These are phyloP conservation scores for Cyclina sinensis DNA, from an alignment of 1,140 invertebrate species.

Conservation along the genomic window DNA sequence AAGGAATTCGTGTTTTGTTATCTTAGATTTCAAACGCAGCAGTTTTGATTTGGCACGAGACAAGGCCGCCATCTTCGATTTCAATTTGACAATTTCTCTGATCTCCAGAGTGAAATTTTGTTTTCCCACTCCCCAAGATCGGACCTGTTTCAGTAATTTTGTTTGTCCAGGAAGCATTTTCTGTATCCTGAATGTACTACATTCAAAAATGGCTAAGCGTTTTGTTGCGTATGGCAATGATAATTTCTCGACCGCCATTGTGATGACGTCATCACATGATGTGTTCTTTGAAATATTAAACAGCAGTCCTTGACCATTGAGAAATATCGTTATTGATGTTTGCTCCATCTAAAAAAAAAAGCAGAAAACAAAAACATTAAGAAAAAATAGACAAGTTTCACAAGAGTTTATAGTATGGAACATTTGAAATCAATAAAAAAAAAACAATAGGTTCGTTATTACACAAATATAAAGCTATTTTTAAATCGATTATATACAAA, in stretches of 20 bases:
- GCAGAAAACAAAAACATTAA: neutral
- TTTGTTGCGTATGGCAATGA: neutral
- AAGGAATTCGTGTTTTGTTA: neutral
- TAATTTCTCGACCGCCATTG: neutral
- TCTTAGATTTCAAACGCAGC: neutral
- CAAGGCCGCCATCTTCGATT: slow-evolving; percentile 23
- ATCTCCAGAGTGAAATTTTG: neutral
- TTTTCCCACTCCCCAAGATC: neutral
- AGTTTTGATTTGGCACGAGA: neutral
- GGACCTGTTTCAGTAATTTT: slow-evolving; percentile 12
- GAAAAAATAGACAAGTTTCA: neutral
- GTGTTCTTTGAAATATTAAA: neutral
- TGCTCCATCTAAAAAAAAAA: slow-evolving; percentile 5
- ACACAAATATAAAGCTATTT: too few relatives aligned
- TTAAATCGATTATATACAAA: too few relatives aligned
- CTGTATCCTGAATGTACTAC: neutral
- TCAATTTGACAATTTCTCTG: neutral
- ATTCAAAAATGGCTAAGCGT: neutral
- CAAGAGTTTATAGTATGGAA: too few relatives aligned
- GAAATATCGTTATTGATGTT: neutral
- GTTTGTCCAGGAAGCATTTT: neutral
- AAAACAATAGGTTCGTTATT: too few relatives aligned
- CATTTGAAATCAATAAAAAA: too few relatives aligned
- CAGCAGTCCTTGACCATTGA: neutral
- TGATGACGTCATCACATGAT: slow-evolving; percentile 17